A percentile compares a stretch with the other conserved stretches of the same genome.
These are phyloP conservation scores for Cataglyphis albicans DNA, from an alignment of 2,888 invertebrate species.

Conservation along the genomic window DNA sequence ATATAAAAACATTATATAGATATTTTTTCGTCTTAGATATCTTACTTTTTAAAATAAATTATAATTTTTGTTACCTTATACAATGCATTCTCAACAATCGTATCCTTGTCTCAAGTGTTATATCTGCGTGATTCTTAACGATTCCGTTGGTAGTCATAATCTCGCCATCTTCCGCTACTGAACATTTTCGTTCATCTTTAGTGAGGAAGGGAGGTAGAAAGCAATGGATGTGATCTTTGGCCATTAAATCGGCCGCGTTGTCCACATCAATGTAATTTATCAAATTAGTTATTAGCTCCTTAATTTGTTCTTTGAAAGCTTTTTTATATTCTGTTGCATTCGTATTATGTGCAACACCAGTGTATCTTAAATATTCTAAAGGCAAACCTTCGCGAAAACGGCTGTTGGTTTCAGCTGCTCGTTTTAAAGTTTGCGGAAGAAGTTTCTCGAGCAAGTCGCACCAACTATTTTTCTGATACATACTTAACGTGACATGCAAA, in stretches of 20 bases:
- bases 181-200: conserved; percentile 89
- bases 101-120: conserved; percentile 89
- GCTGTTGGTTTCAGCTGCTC: conserved; percentile 90
- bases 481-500: conserved; percentile 96
- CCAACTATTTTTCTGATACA: conserved; percentile 96
- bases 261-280: conserved; percentile 88
- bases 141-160: conserved; percentile 89
- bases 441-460: conserved; percentile 94
- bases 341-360: conserved; percentile 91
- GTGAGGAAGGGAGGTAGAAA: conserved; percentile 94
- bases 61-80: conserved; percentile 73
- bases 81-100: conserved; percentile 87
- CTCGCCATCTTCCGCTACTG: conserved; percentile 91
- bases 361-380: conserved; percentile 90
- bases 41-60: not conserved
- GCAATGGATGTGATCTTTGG: conserved; percentile 93
- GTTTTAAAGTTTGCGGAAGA: conserved; percentile 91
- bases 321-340: conserved; percentile 82
- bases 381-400: conserved; percentile 93
- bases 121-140: conserved; percentile 89
- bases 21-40: not conserved
- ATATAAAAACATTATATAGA: conserved; percentile 5
- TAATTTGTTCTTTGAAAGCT: conserved; percentile 87
- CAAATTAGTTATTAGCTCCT: conserved; percentile 83
- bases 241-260: conserved; percentile 94